phyloP scores from a whole-genome alignment of 2,797 vertebrate species.

The Sebastes minor region DNA sequence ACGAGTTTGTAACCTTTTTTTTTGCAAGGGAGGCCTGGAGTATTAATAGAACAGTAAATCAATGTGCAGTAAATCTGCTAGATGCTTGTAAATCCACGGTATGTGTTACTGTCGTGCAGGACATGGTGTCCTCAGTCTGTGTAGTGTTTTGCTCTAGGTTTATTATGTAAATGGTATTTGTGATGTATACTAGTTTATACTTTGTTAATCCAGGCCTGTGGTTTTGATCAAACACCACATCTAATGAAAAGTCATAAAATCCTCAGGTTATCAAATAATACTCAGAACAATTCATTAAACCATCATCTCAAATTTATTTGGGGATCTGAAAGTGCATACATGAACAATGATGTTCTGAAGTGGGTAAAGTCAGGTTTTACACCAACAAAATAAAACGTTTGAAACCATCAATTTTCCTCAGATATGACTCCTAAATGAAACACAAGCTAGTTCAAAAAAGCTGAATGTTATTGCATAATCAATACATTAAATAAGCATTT shows the following conservation, averaged over 20 bases:
- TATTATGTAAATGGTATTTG: background rate
- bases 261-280: slow-evolving; percentile 9
- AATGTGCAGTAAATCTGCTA: background rate
- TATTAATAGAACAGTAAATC: background rate
- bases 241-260: background rate
- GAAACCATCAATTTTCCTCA: slow-evolving; percentile 33
- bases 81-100: background rate
- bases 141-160: background rate
- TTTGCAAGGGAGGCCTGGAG: background rate
- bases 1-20: background rate
- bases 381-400: slow-evolving; percentile 32
- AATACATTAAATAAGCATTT: slow-evolving; percentile 64
- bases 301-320: slow-evolving; percentile 67
- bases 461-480: slow-evolving; percentile 60
- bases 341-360: slow-evolving; percentile 56
- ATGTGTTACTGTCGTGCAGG: background rate
- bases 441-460: slow-evolving; percentile 36
- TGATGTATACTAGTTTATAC: background rate
- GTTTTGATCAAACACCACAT: background rate
- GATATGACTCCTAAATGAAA: slow-evolving; percentile 44
- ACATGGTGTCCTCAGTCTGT: background rate
- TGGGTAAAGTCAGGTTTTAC: slow-evolving; percentile 54
- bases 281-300: background rate
- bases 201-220: background rate
- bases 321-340: slow-evolving; percentile 71